phyloP scores from a whole-genome alignment of 1,140 invertebrate species.

The Ceratosolen fusciceps region DNA sequence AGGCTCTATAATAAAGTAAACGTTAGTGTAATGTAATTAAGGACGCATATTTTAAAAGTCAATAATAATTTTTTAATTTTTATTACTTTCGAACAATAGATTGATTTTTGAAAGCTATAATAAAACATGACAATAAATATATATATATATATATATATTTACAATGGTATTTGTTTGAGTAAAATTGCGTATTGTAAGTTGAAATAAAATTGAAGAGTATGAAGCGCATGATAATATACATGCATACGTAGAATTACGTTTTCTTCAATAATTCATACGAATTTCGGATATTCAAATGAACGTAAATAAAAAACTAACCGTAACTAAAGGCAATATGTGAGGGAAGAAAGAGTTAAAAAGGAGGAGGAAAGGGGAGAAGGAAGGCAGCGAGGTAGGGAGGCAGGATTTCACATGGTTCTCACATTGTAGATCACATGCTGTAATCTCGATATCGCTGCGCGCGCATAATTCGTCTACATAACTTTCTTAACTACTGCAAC shows the following conservation, averaged over 20 bases:
- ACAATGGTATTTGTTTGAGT: no score
- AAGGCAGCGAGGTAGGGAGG: constrained; percentile 48
- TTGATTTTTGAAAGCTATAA: no score
- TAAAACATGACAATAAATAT: no score
- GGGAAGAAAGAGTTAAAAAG: constrained; percentile 7
- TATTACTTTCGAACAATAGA: no score
- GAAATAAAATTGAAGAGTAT: no score
- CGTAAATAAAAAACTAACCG: background rate
- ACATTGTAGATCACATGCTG: constrained; percentile 19
- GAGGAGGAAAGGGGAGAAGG: constrained; percentile 47
- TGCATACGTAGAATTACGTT: background rate
- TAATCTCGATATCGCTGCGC: constrained; percentile 38
- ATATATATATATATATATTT: no score
- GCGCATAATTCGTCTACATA: constrained; percentile 47
- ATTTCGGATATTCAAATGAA: background rate
- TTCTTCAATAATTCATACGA: background rate
- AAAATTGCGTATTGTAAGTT: no score
- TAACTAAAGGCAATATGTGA: background rate
- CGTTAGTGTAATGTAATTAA: no score
- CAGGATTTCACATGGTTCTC: background rate
- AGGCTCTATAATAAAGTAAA: no score
- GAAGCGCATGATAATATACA: background rate
- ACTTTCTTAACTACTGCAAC: constrained; percentile 24
- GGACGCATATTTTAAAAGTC: no score
- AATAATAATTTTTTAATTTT: no score